Evolutionary conservation across 1,140 invertebrate genomes (phyloP), one percentile per base, ranked within the genome.

Genomic region (Parasteatoda tepidariorum): DNA sequence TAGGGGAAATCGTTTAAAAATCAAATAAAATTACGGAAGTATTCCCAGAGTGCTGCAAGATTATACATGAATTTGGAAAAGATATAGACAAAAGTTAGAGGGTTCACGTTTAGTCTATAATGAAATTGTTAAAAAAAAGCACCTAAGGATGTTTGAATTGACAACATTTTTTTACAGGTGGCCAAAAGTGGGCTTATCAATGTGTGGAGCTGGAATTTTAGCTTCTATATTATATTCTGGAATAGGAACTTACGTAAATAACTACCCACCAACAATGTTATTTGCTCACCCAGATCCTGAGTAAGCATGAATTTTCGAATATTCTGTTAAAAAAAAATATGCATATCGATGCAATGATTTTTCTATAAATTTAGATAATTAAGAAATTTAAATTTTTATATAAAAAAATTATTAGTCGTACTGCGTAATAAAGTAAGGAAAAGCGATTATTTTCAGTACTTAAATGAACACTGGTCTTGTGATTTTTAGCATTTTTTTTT

Each of bases 221-320:
- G 79, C 79, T 41, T 85, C 84, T 11, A 31, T 85, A 2, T 31
- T 67, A 24, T 38, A 28, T 2, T 34, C 26, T 3, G 71, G 41
- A 13, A 22, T 15, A 1, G 41, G 76, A 3, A 70, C 82, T 18
- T 85, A 83, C 28, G 31, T 84, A 22, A 48, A 82, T n/a, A 55
- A 85, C 5, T 78, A 70, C 22, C 81, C 84, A 15, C 84, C 84
- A 33, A 85, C 83, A 2, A 68, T 75, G 55, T 34, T 85, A 18
- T 84, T 84, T 28, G 57, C 74, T 22, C 82, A 84, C 34, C 81
- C 83, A 24, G 84, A 85, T 66, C 71, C 31, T 3, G 84, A 76
- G 70, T 84, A 81, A 84, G 82, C 55, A 31, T 31, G 26, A 28
- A 62, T 59, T 66, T 66, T 28, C n/a, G 15, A 34, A 7, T 68